Base-by-base conservation (phyloP, 2,113 vertebrate species). In the Myiagra hebetior region DNA sequence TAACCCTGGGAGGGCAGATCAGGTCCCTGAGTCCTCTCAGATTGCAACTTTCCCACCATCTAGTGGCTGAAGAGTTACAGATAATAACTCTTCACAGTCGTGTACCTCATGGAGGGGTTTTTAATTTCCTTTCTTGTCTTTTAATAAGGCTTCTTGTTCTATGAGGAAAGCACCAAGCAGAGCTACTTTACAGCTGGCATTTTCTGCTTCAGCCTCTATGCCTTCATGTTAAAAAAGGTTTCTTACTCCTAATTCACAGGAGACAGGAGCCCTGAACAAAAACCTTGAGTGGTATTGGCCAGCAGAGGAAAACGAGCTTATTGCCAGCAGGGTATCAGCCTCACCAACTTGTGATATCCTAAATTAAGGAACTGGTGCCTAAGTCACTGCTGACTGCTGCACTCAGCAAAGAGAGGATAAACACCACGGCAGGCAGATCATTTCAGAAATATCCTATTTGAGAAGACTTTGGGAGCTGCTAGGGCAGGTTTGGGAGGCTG, bases 11-110 rank as follows among this genome's bases (percentile, higher is more conserved):
- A 91, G 95, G 91, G 80, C 92, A 93, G 49, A 89, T 37, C 60
- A 78, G 19, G 88, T 68, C 79, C 93, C 63, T 0, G 3, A 73
- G 46, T 15, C 59, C 83, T 90, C 67, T 70, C 85, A 79, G 21
- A 59, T 88, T 95, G 87, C 78, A 3, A 41, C 95, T 93, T 93
- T 93, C 95, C 44, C 90, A 95, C 92, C 95, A 96, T 85, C 93
- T 97, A 96, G 93, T 93, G 93, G 90, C 44, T 95, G 57, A 93
- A 96, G 75, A 80, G 59, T 67, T 89, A 86, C n/a, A 75, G 52
- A 68, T 80, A 69, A 74, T 55, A 88, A 10, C 31, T 59, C 56
- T 20, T 55, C 42, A 31, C 46, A 74, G 15, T 46, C 33, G 46
- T 65, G 17, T 55, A 65, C 31, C 18, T 87, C 18, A 18, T 8